Evolutionary conservation across 2,113 vertebrate species (phyloP).

Genomic region (Hippocampus barbouri): DNA sequence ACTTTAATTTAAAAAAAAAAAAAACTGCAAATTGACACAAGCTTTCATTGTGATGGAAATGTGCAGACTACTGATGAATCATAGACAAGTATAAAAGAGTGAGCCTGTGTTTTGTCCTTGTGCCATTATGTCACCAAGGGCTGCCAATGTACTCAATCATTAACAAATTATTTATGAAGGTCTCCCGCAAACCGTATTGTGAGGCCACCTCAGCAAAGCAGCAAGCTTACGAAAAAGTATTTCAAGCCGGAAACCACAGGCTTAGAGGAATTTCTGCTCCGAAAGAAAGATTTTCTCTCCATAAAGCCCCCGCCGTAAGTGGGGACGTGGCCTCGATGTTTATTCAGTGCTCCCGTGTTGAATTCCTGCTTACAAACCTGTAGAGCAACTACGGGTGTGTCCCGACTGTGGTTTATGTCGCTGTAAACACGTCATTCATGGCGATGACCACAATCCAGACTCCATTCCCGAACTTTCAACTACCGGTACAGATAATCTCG

Average conservation of each 20-base stretch:
- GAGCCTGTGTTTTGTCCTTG: conserved; percentile 1
- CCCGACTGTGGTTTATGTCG: neutral
- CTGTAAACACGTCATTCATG: conserved; percentile 7
- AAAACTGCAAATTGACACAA: neutral
- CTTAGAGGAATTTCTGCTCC: conserved; percentile 34
- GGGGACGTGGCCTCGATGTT: conserved; percentile 11
- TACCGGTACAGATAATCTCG: neutral
- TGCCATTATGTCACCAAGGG: conserved; percentile 1
- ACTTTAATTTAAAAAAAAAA: neutral
- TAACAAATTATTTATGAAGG: conserved; percentile 8
- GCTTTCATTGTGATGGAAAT: neutral
- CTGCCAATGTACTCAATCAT: neutral
- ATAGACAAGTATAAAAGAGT: neutral
- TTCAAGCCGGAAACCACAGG: conserved; percentile 45
- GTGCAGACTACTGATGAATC: neutral
- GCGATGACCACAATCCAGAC: conserved; percentile 3
- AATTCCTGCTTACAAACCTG: conserved; percentile 34
- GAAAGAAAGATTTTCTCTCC: conserved; percentile 34
- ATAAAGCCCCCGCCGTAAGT: conserved; percentile 34
- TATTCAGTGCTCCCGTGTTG: conserved; percentile 14
- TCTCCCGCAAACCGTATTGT: conserved; percentile 11
- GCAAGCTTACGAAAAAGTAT: conserved; percentile 25
- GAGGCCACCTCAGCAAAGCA: conserved; percentile 26
- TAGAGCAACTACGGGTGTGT: conserved; percentile 30
- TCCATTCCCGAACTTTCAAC: neutral